These are phyloP conservation scores for Rhinogobius similis DNA, from an alignment of 2,113 vertebrate species.

Conservation along the genomic window DNA sequence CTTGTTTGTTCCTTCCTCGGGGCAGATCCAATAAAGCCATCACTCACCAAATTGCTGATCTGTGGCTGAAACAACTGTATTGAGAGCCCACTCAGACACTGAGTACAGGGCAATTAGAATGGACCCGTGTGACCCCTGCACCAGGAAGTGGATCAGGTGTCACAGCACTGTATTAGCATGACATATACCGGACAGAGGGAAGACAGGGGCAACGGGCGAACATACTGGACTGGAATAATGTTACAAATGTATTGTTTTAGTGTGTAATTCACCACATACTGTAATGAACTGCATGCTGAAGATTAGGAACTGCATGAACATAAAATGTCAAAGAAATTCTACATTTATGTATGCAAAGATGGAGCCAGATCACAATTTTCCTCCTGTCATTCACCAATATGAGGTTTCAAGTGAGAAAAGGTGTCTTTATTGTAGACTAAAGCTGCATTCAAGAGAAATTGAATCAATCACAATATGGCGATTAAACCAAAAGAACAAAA, in stretches of 20 bases:
- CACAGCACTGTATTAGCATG: constrained; percentile 5
- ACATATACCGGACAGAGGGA: background rate
- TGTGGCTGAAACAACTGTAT: constrained; percentile 67
- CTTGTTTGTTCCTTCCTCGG: constrained; percentile 68
- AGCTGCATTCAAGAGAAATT: no score
- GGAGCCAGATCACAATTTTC: no score
- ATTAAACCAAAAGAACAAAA: no score
- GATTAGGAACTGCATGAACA: no score
- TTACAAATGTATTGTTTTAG: background rate
- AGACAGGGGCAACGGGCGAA: background rate
- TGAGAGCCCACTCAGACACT: constrained; percentile 43
- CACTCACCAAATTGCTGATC: constrained; percentile 76
- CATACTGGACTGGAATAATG: background rate
- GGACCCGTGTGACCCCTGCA: constrained; percentile 32
- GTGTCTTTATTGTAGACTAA: no score
- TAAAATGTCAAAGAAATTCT: no score
- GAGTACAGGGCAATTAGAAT: constrained; percentile 45
- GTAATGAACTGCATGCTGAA: no score
- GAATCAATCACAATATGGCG: no score
- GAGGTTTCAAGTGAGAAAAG: no score
- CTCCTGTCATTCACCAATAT: no score
- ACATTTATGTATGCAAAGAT: no score
- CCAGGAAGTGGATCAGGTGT: constrained; percentile 23
- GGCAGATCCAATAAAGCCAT: constrained; percentile 71
- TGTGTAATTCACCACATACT: no score